Conservation (phyloP, 2,888 invertebrate genomes). For the Drosophila vallismaia region DNA sequence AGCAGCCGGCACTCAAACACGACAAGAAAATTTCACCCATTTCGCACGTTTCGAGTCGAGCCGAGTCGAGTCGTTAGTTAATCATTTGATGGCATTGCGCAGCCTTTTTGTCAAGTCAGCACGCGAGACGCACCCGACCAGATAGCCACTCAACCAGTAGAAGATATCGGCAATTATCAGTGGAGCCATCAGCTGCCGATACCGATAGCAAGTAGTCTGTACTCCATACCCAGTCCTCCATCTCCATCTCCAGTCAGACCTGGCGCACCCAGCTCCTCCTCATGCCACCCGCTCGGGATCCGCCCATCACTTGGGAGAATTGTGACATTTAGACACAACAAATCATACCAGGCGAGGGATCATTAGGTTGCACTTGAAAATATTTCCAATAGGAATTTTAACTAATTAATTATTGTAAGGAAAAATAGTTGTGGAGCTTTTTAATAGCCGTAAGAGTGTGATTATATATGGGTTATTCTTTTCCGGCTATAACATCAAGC, state of each 20-base stretch:
- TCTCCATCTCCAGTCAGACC: constrained; percentile 1
- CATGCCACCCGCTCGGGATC: constrained; percentile 4
- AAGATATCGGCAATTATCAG: constrained; percentile 39
- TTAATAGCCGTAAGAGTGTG: no score
- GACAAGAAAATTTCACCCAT: constrained; percentile 73
- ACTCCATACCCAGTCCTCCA: background rate
- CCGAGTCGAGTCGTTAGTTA: constrained; percentile 61
- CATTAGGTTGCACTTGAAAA: constrained; percentile 55
- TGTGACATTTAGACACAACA: constrained; percentile 79
- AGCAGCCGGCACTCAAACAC: constrained; percentile 66
- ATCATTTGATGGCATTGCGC: constrained; percentile 75
- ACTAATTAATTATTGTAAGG: no score
- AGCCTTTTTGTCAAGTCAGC: constrained; percentile 69
- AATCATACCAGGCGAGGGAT: constrained; percentile 68
- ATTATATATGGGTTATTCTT: no score
- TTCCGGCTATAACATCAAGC: no score
- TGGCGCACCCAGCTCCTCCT: constrained; percentile 28
- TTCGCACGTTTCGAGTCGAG: constrained; percentile 65
- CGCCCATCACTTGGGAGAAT: constrained; percentile 62
- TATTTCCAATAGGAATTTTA: no score
- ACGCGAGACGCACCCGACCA: constrained; percentile 50
- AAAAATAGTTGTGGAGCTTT: no score
- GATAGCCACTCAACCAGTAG: constrained; percentile 51
- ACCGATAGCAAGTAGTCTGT: constrained; percentile 24
- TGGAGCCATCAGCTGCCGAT: constrained; percentile 61